phyloP scores from a whole-genome alignment of 2,797 vertebrate species.

The Clarias pachynema region DNA sequence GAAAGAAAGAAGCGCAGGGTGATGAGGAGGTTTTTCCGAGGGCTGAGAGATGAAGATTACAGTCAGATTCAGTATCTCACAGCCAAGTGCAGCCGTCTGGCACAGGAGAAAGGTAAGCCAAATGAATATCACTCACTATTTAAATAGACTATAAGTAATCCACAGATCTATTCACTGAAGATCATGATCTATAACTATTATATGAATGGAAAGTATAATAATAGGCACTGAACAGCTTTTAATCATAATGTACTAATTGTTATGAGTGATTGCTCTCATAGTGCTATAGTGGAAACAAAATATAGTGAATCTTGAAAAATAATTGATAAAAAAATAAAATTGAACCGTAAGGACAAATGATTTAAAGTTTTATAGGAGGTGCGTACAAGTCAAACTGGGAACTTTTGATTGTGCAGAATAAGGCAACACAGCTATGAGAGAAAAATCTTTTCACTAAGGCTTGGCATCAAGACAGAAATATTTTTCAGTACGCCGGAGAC shows the following conservation, averaged over 20 bases:
- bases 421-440: no score
- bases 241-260: neutral
- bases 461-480: no score
- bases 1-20: slow-evolving; percentile 8
- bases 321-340: neutral
- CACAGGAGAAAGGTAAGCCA: slow-evolving; percentile 75
- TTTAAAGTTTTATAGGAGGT: neutral
- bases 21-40: slow-evolving; percentile 78
- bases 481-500: no score
- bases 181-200: neutral
- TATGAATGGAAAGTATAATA: neutral
- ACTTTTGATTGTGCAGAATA: no score
- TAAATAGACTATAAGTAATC: neutral
- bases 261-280: neutral
- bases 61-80: slow-evolving; percentile 80
- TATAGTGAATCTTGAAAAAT: neutral
- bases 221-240: neutral
- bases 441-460: no score
- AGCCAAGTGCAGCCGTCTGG: slow-evolving; percentile 74
- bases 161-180: neutral
- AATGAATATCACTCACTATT: no score
- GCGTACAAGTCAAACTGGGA: no score
- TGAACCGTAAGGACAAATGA: neutral
- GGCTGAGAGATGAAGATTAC: slow-evolving; percentile 70
- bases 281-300: neutral